Evolutionary conservation across 2,797 vertebrate species (phyloP).

Genomic region (Dryobates pubescens): DNA sequence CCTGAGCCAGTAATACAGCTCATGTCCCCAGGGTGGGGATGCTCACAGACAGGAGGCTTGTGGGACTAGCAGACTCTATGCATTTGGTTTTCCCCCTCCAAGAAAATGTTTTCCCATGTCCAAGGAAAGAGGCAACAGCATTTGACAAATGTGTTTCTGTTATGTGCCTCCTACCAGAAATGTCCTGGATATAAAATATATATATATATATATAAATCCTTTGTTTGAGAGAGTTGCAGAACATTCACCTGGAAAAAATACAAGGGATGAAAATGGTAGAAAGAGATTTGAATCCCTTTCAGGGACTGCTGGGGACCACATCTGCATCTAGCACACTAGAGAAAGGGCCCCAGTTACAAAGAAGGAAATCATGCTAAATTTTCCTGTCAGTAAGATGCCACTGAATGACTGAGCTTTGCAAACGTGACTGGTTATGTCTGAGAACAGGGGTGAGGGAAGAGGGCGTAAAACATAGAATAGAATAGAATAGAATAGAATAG

Average conservation of each 20-base stretch:
- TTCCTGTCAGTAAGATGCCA: background rate
- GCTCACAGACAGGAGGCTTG: background rate
- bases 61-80: background rate
- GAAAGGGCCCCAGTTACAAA: background rate
- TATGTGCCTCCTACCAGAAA: background rate
- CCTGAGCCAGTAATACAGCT: constrained; percentile 19
- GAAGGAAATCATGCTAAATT: background rate
- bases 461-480: too few species aligned
- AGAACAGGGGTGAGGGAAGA: background rate
- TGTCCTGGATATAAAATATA: too few species aligned
- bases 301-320: background rate
- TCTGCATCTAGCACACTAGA: background rate
- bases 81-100: constrained; percentile 53
- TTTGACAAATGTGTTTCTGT: background rate
- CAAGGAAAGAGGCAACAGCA: background rate
- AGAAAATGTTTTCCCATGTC: constrained; percentile 29
- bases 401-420: background rate
- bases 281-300: background rate
- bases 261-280: background rate
- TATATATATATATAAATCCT: too few species aligned
- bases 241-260: background rate
- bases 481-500: too few species aligned
- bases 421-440: background rate
- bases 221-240: background rate
- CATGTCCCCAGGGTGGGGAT: background rate